Evolutionary conservation across 2,797 vertebrate species (phyloP).

Genomic region (Molossus molossus): DNA sequence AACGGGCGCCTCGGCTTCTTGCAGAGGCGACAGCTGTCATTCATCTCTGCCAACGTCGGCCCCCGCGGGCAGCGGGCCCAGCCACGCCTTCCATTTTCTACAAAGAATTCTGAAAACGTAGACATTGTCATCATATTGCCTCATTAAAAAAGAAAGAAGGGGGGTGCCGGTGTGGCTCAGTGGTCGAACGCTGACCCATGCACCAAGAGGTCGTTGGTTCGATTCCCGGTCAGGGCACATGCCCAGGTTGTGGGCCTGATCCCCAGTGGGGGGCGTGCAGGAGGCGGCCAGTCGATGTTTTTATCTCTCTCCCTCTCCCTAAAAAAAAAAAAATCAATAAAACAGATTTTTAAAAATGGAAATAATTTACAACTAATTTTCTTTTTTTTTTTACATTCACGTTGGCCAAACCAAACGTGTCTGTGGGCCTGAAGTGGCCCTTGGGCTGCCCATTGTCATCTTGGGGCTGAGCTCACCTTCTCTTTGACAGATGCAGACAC

Average conservation of each 20-base stretch:
- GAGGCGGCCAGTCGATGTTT: too few species aligned
- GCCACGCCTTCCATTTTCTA: not conserved
- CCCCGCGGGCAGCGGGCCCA: accelerated
- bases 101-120: not conserved
- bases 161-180: too few species aligned
- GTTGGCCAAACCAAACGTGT: not conserved
- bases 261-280: too few species aligned
- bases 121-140: not conserved
- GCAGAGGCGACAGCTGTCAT: too few species aligned
- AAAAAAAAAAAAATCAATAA: too few species aligned
- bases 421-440: not conserved
- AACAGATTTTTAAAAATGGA: not conserved
- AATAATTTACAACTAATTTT: not conserved
- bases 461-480: not conserved
- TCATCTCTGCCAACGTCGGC: not conserved
- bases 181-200: too few species aligned
- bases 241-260: too few species aligned
- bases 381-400: not conserved
- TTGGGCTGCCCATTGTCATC: accelerated
- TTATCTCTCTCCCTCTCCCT: too few species aligned
- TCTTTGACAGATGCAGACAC: not conserved
- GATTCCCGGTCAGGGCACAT: too few species aligned
- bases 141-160: not conserved
- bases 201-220: too few species aligned
- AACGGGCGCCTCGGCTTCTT: not conserved